phyloP scores from a whole-genome alignment of 2,888 invertebrate species.

The Nomada flava region DNA sequence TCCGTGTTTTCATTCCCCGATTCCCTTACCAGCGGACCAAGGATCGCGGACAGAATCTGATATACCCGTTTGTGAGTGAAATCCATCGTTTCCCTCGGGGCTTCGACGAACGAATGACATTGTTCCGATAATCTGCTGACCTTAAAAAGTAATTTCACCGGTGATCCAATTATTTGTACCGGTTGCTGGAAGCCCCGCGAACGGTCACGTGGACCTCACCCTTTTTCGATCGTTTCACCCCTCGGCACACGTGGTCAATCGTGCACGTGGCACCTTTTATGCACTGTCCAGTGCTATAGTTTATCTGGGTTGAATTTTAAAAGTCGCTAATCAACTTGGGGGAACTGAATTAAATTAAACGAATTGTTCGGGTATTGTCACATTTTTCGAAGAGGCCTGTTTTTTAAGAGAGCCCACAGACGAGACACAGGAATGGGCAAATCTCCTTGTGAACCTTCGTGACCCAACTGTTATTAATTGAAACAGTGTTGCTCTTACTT shows the following conservation, averaged over 20 bases:
- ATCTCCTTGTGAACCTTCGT: no score
- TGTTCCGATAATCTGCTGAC: slow-evolving; percentile 71
- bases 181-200: slow-evolving; percentile 76
- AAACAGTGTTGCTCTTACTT: no score
- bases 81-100: slow-evolving; percentile 75
- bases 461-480: no score
- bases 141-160: slow-evolving; percentile 73
- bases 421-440: no score
- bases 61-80: slow-evolving; percentile 79
- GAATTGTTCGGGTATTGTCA: no score
- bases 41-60: slow-evolving; percentile 77
- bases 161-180: slow-evolving; percentile 76
- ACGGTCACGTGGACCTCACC: slow-evolving; percentile 65
- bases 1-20: slow-evolving; percentile 66
- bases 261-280: slow-evolving; percentile 25
- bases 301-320: not conserved
- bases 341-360: no score
- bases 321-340: no score
- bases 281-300: not conserved
- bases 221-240: slow-evolving; percentile 38
- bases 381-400: no score
- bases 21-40: slow-evolving; percentile 66
- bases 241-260: slow-evolving; percentile 49
- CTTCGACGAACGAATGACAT: slow-evolving; percentile 71
- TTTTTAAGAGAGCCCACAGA: no score